A percentile compares a stretch with the other conserved stretches of the same genome.
Conservation (phyloP, 2,113 vertebrate species). For the Sylvietta virens region DNA sequence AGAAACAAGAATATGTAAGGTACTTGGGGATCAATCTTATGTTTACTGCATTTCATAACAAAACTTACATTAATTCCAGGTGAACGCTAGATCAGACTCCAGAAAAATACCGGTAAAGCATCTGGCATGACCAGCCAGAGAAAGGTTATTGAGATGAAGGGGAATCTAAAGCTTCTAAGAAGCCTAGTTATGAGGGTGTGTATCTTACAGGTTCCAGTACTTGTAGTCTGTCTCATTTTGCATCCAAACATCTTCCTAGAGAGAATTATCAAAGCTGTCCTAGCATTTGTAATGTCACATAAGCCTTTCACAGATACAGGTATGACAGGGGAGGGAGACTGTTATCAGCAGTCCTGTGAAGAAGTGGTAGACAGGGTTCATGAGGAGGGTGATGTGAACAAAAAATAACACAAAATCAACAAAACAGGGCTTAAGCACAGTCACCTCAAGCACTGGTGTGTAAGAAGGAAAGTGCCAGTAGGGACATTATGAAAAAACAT, state of each 20-base stretch:
- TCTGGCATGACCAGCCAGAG: background rate
- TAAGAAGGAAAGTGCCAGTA: background rate
- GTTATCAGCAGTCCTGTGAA: background rate
- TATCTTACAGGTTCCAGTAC: background rate
- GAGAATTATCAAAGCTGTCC: background rate
- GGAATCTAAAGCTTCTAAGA: background rate
- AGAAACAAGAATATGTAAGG: background rate
- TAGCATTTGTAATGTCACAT: background rate
- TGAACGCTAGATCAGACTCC: background rate
- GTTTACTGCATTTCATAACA: background rate
- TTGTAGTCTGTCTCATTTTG: background rate
- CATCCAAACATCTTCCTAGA: background rate
- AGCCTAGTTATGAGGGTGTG: background rate
- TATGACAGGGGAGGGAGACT: background rate
- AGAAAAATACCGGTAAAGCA: background rate
- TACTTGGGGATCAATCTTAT: background rate
- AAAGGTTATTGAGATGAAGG: background rate
- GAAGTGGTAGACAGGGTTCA: background rate
- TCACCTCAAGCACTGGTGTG: background rate
- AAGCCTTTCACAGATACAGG: background rate
- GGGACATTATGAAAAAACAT: background rate
- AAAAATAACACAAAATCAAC: background rate
- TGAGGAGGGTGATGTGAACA: background rate
- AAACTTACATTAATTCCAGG: background rate
- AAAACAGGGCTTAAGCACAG: background rate